A percentile compares a stretch with the other conserved stretches of the same genome.
Evolutionary conservation across 2,888 invertebrate genomes (phyloP).

Genomic region (Melieria picta): DNA sequence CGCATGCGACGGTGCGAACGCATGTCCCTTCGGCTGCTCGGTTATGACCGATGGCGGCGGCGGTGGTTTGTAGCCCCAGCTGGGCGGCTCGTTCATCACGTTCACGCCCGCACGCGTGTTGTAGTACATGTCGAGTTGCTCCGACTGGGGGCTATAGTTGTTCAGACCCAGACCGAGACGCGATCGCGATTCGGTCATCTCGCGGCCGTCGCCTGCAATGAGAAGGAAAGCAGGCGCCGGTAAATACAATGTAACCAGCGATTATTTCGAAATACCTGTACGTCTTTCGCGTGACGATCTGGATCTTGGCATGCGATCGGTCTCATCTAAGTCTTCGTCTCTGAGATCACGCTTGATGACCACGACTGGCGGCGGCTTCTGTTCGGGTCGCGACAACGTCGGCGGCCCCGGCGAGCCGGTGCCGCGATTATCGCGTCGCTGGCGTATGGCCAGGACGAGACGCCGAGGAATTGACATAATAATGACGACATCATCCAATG

Average conservation of each 20-base stretch:
- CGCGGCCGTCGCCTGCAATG: conserved; percentile 77
- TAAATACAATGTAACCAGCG: conserved; percentile 59
- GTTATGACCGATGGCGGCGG: conserved; percentile 84
- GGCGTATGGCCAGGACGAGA: conserved; percentile 91
- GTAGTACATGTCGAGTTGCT: conserved; percentile 82
- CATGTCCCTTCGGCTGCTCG: conserved; percentile 88
- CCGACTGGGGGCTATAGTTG: conserved; percentile 73
- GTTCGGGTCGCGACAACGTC: conserved; percentile 75
- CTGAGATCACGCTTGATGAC: conserved; percentile 89
- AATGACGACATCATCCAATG: conserved; percentile 98
- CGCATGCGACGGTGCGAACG: conserved; percentile 78
- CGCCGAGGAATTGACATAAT: conserved; percentile 99
- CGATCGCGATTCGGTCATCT: conserved; percentile 81
- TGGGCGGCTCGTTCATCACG: conserved; percentile 67
- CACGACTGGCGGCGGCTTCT: conserved; percentile 90
- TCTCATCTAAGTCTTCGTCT: conserved; percentile 80
- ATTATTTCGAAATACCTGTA: conserved; percentile 65
- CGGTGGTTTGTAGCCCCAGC: conserved; percentile 66
- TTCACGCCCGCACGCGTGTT: conserved; percentile 78
- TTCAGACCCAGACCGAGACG: conserved; percentile 78
- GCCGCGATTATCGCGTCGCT: conserved; percentile 75
- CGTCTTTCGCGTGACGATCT: conserved; percentile 67
- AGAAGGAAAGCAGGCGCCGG: conserved; percentile 42
- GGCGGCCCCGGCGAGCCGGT: conserved; percentile 64
- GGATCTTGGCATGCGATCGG: conserved; percentile 68